phyloP scores from a whole-genome alignment of 2,888 invertebrate genomes.

The Bugulina stolonifera region DNA sequence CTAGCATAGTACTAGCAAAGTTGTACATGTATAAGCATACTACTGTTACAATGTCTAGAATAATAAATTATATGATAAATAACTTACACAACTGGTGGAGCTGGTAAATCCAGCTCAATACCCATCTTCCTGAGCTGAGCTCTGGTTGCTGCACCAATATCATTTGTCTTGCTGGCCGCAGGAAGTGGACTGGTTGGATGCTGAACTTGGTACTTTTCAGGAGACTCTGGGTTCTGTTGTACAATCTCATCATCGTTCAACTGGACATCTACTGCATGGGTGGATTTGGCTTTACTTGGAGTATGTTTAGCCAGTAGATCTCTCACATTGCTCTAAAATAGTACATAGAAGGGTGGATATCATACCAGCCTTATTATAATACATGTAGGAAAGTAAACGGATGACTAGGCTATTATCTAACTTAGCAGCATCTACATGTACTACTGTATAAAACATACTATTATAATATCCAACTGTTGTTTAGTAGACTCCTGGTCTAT shows the following conservation, averaged over 20 bases:
- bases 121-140: conserved; percentile 30
- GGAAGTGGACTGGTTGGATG: neutral
- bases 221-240: too few relatives aligned
- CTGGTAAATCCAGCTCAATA: conserved; percentile 24
- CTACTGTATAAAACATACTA: neutral
- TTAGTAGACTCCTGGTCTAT: neutral
- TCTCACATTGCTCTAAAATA: conserved; percentile 40
- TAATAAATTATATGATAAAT: too few relatives aligned
- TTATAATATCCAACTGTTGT: conserved; percentile 7
- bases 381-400: too few relatives aligned
- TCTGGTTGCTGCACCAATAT: conserved; percentile 29
- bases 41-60: too few relatives aligned
- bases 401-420: too few relatives aligned
- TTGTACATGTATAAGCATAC: too few relatives aligned
- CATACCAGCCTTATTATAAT: neutral
- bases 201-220: conserved; percentile 12
- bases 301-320: conserved; percentile 35
- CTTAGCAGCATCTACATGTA: neutral
- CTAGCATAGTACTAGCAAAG: too few relatives aligned
- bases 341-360: too few relatives aligned
- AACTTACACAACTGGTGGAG: neutral
- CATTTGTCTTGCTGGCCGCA: neutral
- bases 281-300: neutral
- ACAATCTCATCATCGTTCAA: too few relatives aligned
- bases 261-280: too few relatives aligned